Conservation (phyloP, 2,113 vertebrate species). For the Entomyzon cyanotis region DNA sequence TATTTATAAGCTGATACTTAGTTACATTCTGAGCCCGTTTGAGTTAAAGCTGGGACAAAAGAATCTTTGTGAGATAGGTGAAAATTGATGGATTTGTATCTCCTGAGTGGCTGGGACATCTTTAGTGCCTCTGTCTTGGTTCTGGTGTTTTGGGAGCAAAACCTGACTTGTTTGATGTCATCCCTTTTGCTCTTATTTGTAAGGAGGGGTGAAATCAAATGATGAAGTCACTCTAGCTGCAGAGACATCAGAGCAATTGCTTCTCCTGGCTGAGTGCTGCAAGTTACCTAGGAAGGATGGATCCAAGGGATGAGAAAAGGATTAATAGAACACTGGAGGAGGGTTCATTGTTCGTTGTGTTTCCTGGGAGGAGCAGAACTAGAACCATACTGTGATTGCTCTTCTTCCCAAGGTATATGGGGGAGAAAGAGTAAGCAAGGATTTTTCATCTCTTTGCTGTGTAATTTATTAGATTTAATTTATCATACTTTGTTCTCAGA, state of each 20-base stretch:
- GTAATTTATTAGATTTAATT: neutral
- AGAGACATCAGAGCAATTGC: neutral
- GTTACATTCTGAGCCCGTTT: neutral
- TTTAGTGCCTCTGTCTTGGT: neutral
- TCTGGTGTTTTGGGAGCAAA: neutral
- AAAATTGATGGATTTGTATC: neutral
- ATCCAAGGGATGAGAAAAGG: neutral
- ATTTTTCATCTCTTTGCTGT: neutral
- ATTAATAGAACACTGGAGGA: neutral
- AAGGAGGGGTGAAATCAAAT: neutral
- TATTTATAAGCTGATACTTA: neutral
- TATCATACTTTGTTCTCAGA: neutral
- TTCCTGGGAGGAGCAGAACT: neutral
- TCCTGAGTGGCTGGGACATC: neutral
- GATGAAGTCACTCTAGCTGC: neutral
- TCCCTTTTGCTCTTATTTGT: neutral
- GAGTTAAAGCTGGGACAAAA: neutral
- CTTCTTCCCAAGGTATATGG: neutral
- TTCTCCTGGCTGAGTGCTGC: neutral
- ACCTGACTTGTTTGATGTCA: neutral
- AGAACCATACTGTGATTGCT: rapidly evolving
- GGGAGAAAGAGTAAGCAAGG: neutral
- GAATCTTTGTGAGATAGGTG: neutral
- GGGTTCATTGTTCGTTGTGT: neutral
- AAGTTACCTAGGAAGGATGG: neutral